phyloP scores from a whole-genome alignment of 53 echinoderm and acorn worm genomes.

The Glandiceps talaboti region DNA sequence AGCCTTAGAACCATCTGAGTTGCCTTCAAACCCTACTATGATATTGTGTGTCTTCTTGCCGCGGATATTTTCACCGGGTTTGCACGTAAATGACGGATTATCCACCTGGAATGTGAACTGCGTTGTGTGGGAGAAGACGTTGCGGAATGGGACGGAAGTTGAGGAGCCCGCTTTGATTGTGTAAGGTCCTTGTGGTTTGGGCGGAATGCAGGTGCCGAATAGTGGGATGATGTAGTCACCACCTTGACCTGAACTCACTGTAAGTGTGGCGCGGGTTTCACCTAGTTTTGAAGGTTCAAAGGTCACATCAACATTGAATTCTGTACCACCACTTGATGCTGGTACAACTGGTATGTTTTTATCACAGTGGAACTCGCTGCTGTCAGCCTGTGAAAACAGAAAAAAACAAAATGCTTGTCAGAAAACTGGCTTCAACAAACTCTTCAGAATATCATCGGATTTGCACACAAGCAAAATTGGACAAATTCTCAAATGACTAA shows the following conservation, averaged over 20 bases:
- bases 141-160: slow-evolving; percentile 86
- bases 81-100: slow-evolving; percentile 84
- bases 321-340: slow-evolving; percentile 76
- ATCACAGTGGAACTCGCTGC: slow-evolving; percentile 95
- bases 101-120: slow-evolving; percentile 91
- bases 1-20: slow-evolving; percentile 71
- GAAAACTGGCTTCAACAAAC: background rate
- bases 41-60: slow-evolving; percentile 98
- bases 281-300: slow-evolving; percentile 93
- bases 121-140: slow-evolving; percentile 90
- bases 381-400: slow-evolving; percentile 45
- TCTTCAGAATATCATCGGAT: background rate
- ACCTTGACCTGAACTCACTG: slow-evolving; percentile 52
- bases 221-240: slow-evolving; percentile 96
- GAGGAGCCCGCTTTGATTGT: slow-evolving; percentile 82
- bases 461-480: background rate
- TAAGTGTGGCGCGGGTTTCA: slow-evolving; percentile 70
- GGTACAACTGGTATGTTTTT: slow-evolving; percentile 85
- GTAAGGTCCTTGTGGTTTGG: slow-evolving; percentile 90
- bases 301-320: slow-evolving; percentile 85
- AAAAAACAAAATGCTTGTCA: background rate
- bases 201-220: slow-evolving; percentile 92
- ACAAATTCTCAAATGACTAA: no score
- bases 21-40: slow-evolving; percentile 88
- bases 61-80: slow-evolving; percentile 77